Percentiles rank a stretch among this genome's conserved stretches.
Evolutionary conservation across 2,797 vertebrate genomes (phyloP).

Genomic region (Halcyon leucocephala): DNA sequence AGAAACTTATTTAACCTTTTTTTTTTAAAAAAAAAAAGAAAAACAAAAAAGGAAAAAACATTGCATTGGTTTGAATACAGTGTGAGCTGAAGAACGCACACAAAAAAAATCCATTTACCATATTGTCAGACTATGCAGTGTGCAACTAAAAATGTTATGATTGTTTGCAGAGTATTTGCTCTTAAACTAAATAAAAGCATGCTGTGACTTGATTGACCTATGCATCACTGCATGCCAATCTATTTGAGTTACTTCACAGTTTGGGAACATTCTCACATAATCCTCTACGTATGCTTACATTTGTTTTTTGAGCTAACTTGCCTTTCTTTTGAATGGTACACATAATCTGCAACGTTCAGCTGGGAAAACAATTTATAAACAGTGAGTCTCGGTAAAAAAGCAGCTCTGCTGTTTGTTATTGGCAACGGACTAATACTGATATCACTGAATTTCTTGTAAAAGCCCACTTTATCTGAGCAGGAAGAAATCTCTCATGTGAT

Average conservation of each 20-base stretch:
- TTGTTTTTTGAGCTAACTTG: constrained; percentile 46
- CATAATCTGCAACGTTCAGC: neutral
- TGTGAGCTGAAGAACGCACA: neutral
- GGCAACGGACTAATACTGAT: neutral
- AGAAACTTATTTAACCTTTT: neutral
- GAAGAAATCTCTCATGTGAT: neutral
- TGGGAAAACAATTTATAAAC: neutral
- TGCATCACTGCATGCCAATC: constrained; percentile 14
- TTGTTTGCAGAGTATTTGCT: constrained; percentile 5
- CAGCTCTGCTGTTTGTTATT: neutral
- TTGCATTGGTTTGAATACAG: neutral
- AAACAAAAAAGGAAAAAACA: fast-evolving
- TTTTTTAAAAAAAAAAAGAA: neutral
- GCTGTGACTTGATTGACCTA: constrained; percentile 60
- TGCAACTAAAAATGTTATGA: neutral
- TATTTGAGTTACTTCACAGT: constrained; percentile 46
- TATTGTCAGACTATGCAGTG: neutral
- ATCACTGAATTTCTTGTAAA: neutral
- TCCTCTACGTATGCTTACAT: neutral
- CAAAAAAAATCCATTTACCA: neutral
- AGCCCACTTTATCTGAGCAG: neutral
- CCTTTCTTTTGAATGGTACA: neutral
- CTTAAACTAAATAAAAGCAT: constrained; percentile 38
- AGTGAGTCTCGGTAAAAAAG: neutral
- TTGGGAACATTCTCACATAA: constrained; percentile 47